A percentile compares a stretch with the other conserved stretches of the same genome.
Conservation (phyloP, 1,140 invertebrate species). For the Stenopsyche tienmushanensis region DNA sequence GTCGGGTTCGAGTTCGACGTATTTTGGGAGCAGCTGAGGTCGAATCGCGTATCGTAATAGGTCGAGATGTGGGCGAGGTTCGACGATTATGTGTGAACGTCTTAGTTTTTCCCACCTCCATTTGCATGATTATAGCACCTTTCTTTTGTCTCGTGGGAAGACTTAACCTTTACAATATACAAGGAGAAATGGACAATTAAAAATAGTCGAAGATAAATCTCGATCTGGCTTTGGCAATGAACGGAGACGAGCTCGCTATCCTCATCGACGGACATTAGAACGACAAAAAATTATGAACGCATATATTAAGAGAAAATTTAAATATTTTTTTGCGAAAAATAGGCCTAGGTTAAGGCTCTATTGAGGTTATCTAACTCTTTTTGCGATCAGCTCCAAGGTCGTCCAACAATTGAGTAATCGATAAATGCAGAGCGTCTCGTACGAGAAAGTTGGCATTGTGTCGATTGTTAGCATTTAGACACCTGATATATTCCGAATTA, state of each 20-base stretch:
- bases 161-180: conserved; percentile 10
- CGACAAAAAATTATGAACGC: neutral
- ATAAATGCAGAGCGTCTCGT: neutral
- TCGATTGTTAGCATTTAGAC: neutral
- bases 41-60: no score
- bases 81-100: neutral
- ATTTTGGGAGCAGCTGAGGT: no score
- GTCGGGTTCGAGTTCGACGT: no score
- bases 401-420: neutral
- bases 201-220: neutral
- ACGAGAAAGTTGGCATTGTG: neutral
- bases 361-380: conserved; percentile 2
- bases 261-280: neutral
- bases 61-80: no score
- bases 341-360: neutral
- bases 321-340: no score
- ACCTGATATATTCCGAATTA: neutral
- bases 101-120: neutral
- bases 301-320: no score
- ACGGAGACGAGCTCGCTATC: neutral
- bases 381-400: conserved; percentile 2
- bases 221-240: conserved; percentile 19
- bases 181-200: neutral
- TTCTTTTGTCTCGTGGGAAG: conserved; percentile 24
- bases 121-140: conserved; percentile 21